Evolutionary conservation across 1,140 invertebrate genomes (phyloP).

Genomic region (roundworm (Caenorhabditis elegans)): DNA sequence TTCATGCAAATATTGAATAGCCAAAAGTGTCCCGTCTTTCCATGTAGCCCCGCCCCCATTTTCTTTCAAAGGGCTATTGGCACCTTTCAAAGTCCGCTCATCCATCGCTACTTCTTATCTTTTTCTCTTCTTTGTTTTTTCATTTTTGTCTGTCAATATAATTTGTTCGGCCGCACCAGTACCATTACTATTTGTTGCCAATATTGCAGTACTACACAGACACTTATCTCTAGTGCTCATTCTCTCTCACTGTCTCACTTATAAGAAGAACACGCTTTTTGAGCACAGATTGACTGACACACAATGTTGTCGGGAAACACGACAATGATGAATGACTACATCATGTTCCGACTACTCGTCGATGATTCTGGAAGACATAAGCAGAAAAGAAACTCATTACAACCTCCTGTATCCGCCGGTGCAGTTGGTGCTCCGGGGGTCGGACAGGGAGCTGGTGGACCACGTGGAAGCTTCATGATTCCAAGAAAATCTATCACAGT

Average conservation of each 20-base stretch:
- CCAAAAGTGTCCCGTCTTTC: neutral
- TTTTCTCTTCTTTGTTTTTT: neutral
- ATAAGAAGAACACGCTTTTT: neutral
- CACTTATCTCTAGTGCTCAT: neutral
- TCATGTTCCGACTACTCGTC: conserved; percentile 52
- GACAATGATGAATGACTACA: conserved; percentile 49
- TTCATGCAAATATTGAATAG: neutral
- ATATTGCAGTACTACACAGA: conserved; percentile 2
- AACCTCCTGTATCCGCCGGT: neutral
- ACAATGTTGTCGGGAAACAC: conserved; percentile 42
- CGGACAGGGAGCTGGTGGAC: neutral
- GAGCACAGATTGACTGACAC: neutral
- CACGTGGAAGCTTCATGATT: conserved; percentile 11
- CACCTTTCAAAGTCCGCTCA: neutral
- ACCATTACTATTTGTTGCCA: neutral
- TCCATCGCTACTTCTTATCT: neutral
- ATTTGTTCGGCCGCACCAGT: too few relatives aligned
- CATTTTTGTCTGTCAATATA: neutral
- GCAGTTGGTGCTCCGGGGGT: neutral
- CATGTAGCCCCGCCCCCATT: neutral
- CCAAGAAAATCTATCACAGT: neutral
- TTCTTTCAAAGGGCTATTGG: neutral
- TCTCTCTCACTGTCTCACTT: neutral
- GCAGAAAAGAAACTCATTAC: conserved; percentile 11
- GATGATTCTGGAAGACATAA: conserved; percentile 40